Base-by-base conservation (phyloP, 1,140 invertebrate genomes). In the Meteorus sp. region DNA sequence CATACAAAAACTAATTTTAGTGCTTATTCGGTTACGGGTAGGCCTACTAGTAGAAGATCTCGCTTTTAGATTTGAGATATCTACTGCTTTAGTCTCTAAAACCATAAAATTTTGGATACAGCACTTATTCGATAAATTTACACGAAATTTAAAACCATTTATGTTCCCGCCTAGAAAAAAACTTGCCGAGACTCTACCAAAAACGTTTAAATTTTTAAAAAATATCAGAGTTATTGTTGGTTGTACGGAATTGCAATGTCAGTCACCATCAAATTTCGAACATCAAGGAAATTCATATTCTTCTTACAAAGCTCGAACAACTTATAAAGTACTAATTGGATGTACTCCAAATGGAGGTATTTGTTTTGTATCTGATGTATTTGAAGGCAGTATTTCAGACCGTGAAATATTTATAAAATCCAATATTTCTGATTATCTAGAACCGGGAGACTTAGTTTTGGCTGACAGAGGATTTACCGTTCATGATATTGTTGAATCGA, bases 401-500 rank as follows among this genome's bases (percentile, higher is more conserved):
- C 4, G 27, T 5, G 27, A 29, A 29, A 29, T 29, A 5, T 5
- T 29, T 5, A 4, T 29, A 9, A 29, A 29, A 9, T 5, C 4
- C 9, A 9, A 9, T 5, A 19, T 45, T 45, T 8, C 20, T 13
- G 19, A 45, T 19, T 20, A 19, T 17, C n/a, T 45, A 9, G 13
- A 45, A 22, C 15, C 15, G 11, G 43, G 43, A 2, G 43, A 45
- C 20, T 3, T 22, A 5, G 19, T 45, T 5, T 19, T 45, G 19
- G 22, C 43, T 11, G 43, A 45, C 11, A 2, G 43, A 2, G 43
- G n/a, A 5, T 45, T 45, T 11, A 45, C 62, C 4, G 59, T 63
- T 53, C 29, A 60, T 25, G 65, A 67, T 52, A 45, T 65, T 25
- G 29, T 65, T 29, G 63, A 67, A 63, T 15, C 55, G 25, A 65